phyloP scores from a whole-genome alignment of 2,888 invertebrate species.

The Mimas tiliae region DNA sequence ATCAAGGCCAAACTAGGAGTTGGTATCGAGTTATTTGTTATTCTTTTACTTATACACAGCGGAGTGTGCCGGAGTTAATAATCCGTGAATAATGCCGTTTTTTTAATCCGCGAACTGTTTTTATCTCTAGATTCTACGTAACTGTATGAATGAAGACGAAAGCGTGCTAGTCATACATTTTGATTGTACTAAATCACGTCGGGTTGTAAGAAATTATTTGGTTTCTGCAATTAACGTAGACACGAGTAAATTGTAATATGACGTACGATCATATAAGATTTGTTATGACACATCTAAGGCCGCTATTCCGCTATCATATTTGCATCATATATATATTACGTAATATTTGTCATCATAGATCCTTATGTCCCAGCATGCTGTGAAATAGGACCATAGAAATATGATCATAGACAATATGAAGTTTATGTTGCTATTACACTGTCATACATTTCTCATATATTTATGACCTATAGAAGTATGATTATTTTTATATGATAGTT shows the following conservation, averaged over 20 bases:
- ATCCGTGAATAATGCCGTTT: constrained; percentile 15
- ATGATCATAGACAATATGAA: no score
- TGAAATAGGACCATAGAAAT: no score
- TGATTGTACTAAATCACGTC: constrained; percentile 20
- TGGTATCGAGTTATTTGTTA: constrained; percentile 17
- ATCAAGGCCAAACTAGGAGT: constrained; percentile 11
- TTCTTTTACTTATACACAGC: constrained; percentile 13
- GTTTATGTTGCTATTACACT: no score
- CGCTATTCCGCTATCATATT: no score
- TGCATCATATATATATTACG: no score
- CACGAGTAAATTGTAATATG: constrained; percentile 1
- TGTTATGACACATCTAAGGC: background rate
- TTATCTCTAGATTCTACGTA: constrained; percentile 17
- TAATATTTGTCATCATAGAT: no score
- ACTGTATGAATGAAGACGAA: constrained; percentile 22
- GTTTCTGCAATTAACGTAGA: constrained; percentile 15
- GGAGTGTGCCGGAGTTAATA: constrained; percentile 20
- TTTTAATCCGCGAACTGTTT: constrained; percentile 15
- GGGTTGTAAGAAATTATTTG: constrained; percentile 3
- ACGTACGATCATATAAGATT: background rate
- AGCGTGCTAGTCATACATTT: constrained; percentile 8
- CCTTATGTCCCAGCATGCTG: no score
- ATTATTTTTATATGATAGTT: no score
- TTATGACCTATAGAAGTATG: no score
- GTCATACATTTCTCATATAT: no score